Base-by-base conservation (phyloP, 2,797 vertebrate genomes). In the Xenopus petersii region DNA sequence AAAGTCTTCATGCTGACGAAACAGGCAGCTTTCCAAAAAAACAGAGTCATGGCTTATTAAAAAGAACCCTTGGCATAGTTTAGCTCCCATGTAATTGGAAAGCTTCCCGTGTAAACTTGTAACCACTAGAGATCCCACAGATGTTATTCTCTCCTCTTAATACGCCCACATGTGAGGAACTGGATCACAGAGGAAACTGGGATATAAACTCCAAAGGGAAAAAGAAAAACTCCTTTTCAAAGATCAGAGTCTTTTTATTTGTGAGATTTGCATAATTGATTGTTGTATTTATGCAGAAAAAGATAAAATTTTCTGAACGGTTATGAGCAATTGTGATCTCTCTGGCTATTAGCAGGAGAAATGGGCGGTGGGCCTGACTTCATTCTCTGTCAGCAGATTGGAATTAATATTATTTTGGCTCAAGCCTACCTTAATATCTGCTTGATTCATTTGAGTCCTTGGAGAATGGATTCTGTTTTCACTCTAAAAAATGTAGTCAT, bases 41-140 rank as follows among this genome's bases (percentile, higher is more conserved):
- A 54, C n/a, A 66, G 75, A 80, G 71, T 60, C 71, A 70, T 30
- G 9, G 58, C 71, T 75, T 59, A 66, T 71, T 75, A 75, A 67
- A 74, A 80, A 72, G 69, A 81, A 26, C 46, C 76, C 55, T 73
- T 74, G 68, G 62, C 73, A 80, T 81, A 75, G 63, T 83, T 85
- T 51, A 73, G 67, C 61, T 79, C 70, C 70, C 55, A 79, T 74
- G 67, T 67, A 83, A 82, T 67, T 80, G 76, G 58, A 82, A 67
- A 77, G 73, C 70, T 84, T 83, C 67, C 82, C 71, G 74, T 60
- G 68, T 80, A 85, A 82, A 81, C 65, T 74, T 42, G 61, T 67
- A 64, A 75, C 74, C 71, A 80, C 10, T 56, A 78, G 65, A 74
- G 62, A 81, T 80, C 70, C 77, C 75, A 70, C 73, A 76, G 79